Evolutionary conservation across 2,797 vertebrate genomes (phyloP).

Genomic region (Enteromius argenteus): DNA sequence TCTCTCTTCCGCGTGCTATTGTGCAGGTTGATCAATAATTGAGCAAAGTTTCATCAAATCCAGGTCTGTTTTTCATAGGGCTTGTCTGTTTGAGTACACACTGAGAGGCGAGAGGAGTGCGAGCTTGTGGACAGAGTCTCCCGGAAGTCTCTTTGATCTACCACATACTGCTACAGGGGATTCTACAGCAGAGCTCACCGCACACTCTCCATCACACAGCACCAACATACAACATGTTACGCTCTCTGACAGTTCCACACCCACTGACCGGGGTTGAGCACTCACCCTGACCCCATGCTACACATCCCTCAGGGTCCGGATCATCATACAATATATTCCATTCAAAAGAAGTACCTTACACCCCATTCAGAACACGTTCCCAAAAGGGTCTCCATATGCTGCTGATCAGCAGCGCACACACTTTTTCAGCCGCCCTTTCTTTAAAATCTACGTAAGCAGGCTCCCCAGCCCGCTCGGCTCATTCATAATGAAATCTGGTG

Average conservation of each 20-base stretch:
- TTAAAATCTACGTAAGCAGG: not conserved
- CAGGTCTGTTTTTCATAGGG: conserved; percentile 70
- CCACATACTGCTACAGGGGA: conserved; percentile 54
- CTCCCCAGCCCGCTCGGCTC: conserved; percentile 55
- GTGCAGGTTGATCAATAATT: conserved; percentile 77
- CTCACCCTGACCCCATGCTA: not conserved
- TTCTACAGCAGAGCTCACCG: conserved; percentile 31
- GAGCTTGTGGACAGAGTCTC: conserved; percentile 55
- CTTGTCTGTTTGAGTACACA: conserved; percentile 63
- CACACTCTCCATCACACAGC: conserved; percentile 11
- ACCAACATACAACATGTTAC: conserved; percentile 31
- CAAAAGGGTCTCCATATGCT: conserved; percentile 7
- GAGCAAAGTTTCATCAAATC: conserved; percentile 74
- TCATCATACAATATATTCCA: not conserved
- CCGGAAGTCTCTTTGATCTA: conserved; percentile 61
- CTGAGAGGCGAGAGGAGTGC: conserved; percentile 49
- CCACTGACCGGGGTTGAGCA: not conserved
- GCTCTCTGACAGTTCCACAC: conserved; percentile 3
- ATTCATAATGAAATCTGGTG: conserved; percentile 69
- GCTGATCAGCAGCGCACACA: not conserved
- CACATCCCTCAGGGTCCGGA: not conserved
- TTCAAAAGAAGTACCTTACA: not conserved
- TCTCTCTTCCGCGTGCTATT: conserved; percentile 59
- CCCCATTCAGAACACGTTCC: not conserved
- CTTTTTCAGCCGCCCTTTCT: not conserved